Evolutionary conservation across 2,113 vertebrate genomes (phyloP).

Genomic region (Odocoileus hemionus): DNA sequence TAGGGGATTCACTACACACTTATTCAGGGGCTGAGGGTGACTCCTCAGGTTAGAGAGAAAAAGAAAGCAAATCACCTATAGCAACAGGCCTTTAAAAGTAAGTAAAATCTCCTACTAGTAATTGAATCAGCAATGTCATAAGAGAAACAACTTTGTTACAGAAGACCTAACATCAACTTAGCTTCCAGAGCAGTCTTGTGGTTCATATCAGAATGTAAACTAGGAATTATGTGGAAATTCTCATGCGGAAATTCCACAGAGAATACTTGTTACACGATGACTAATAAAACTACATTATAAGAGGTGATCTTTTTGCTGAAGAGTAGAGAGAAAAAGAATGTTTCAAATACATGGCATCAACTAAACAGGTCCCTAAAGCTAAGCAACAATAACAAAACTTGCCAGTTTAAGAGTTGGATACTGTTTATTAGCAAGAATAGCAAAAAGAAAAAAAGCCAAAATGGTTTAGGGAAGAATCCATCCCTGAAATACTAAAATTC

Average conservation of each 20-base stretch:
- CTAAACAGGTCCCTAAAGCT: background rate
- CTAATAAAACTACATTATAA: background rate
- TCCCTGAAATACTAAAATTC: background rate
- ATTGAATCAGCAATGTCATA: background rate
- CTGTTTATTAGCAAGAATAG: background rate
- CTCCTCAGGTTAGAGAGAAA: background rate
- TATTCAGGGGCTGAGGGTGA: background rate
- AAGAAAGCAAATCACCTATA: background rate
- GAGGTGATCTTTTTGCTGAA: constrained; percentile 22
- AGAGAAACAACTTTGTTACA: background rate
- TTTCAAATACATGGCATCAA: constrained; percentile 31
- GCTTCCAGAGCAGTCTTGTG: background rate
- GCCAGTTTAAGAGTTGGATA: background rate
- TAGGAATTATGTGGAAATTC: background rate
- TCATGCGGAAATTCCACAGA: background rate
- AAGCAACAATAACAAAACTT: background rate
- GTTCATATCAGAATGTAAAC: background rate
- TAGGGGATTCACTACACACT: background rate
- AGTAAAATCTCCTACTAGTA: constrained; percentile 2
- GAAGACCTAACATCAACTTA: background rate
- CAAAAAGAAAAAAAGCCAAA: background rate
- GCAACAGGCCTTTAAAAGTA: constrained; percentile 6
- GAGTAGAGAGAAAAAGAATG: background rate
- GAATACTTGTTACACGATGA: background rate
- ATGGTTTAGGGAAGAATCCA: background rate